Conservation (phyloP, 2,113 vertebrate genomes). For the Gallinago undulata region DNA sequence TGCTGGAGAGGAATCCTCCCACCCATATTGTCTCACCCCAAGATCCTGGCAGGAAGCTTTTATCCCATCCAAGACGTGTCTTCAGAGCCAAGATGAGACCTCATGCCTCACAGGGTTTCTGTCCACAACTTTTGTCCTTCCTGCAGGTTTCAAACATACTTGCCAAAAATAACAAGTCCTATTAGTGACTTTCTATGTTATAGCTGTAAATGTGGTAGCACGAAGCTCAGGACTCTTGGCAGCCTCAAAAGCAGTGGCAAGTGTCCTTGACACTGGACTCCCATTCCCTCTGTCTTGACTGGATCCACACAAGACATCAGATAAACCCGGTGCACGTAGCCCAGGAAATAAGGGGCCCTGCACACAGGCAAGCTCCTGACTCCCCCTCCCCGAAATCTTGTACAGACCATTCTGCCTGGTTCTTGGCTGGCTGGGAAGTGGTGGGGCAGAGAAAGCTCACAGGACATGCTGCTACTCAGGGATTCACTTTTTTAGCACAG, state of each 20-base stretch:
- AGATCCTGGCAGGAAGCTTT: not conserved
- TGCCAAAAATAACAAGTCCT: not conserved
- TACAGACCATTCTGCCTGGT: not conserved
- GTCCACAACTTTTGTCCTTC: not conserved
- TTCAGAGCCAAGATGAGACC: not conserved
- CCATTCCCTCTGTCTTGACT: not conserved
- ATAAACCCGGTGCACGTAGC: not conserved
- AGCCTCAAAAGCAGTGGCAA: not conserved
- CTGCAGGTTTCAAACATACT: not conserved
- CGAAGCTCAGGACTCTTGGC: fast-evolving
- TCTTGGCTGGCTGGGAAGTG: not conserved
- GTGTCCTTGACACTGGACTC: not conserved
- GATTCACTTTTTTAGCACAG: not conserved
- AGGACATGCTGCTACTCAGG: not conserved
- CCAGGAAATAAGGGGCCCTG: not conserved
- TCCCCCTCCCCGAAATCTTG: not conserved
- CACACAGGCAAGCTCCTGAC: not conserved
- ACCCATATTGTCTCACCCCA: not conserved
- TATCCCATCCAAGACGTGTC: not conserved
- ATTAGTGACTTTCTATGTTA: not conserved
- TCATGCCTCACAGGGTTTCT: not conserved
- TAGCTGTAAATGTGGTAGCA: not conserved
- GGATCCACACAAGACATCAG: not conserved
- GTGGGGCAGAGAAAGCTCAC: not conserved
- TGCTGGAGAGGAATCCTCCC: not conserved